Evolutionary conservation across 2,797 vertebrate genomes (phyloP).

Genomic region (Siniperca scherzeri): DNA sequence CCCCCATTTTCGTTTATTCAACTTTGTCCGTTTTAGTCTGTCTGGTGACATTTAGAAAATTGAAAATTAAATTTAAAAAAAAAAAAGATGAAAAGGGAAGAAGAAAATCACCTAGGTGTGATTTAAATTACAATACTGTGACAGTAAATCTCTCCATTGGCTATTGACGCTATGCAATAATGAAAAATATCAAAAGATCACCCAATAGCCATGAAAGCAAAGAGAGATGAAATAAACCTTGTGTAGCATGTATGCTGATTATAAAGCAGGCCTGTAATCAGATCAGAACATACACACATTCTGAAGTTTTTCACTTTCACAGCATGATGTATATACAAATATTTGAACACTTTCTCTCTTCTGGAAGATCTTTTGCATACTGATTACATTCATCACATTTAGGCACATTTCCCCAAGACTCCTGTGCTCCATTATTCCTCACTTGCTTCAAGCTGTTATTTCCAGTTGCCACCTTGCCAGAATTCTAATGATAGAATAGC

Average conservation of each 20-base stretch:
- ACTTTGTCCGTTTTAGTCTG: not conserved
- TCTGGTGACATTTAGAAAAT: constrained; percentile 52
- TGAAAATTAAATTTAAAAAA: constrained; percentile 19
- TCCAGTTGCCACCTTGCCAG: constrained; percentile 27
- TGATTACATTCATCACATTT: constrained; percentile 32
- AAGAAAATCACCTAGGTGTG: not conserved
- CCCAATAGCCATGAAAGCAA: not conserved
- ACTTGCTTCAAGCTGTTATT: constrained; percentile 49
- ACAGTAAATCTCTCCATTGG: constrained; percentile 1
- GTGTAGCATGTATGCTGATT: not conserved
- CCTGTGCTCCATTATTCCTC: constrained; percentile 46
- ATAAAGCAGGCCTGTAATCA: not conserved
- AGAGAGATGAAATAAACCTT: not conserved
- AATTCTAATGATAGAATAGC: constrained; percentile 52
- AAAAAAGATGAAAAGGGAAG: not conserved
- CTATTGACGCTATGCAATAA: not conserved
- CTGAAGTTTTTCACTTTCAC: constrained; percentile 19
- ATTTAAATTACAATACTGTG: constrained; percentile 5
- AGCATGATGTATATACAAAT: constrained; percentile 10
- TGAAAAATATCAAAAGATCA: constrained; percentile 2
- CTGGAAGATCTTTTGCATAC: constrained; percentile 19
- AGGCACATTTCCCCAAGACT: constrained; percentile 28
- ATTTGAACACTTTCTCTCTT: constrained; percentile 29
- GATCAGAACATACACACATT: not conserved
- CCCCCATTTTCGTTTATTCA: not conserved